phyloP scores from a whole-genome alignment of 2,888 invertebrate genomes.

The Epinotia nisella region DNA sequence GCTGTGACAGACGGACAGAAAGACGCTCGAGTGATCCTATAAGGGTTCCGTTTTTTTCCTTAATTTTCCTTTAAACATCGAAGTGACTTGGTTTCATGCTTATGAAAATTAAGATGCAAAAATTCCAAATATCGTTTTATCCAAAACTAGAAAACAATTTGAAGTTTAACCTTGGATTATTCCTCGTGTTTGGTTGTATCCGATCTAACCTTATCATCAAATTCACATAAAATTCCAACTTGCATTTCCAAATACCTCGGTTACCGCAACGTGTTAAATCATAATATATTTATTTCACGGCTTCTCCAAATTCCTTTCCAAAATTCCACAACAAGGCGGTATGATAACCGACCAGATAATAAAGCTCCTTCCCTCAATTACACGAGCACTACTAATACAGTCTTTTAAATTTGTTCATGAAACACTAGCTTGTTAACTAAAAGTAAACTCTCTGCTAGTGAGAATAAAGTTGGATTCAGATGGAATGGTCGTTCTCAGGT shows the following conservation, averaged over 20 bases:
- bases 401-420: conserved; percentile 27
- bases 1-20: no score
- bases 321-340: conserved; percentile 16
- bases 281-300: neutral
- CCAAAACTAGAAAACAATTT: no score
- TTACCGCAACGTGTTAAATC: neutral
- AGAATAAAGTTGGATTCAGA: neutral
- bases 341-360: conserved; percentile 8
- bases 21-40: no score
- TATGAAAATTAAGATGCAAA: no score
- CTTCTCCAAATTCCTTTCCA: neutral
- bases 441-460: neutral
- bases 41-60: no score
- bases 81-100: no score
- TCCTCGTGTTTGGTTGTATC: no score
- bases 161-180: no score
- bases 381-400: conserved; percentile 16
- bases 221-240: no score
- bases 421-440: neutral
- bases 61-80: no score
- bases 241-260: neutral
- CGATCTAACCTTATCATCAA: no score
- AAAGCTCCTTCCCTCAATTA: conserved; percentile 17
- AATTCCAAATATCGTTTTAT: no score
- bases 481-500: conserved; percentile 27